Base-by-base conservation (phyloP, 2,888 invertebrate genomes). In the Lithophane semibrunnea region DNA sequence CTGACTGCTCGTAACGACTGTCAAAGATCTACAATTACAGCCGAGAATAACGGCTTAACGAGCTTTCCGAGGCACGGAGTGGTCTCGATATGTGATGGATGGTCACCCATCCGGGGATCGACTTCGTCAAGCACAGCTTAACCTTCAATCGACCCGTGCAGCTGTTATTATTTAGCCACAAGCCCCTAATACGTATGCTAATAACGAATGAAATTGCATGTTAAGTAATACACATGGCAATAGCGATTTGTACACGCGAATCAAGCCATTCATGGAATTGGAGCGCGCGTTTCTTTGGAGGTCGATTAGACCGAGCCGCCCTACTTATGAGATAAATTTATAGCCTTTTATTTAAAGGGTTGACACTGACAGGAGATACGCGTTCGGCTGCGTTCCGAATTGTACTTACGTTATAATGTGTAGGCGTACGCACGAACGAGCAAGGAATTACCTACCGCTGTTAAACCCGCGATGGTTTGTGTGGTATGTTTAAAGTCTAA, bases 261-360 rank as follows among this genome's bases (percentile, higher is more conserved):
- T 80, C 77, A 77, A 81, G 73, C 52, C 82, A 86, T 84, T 86
- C 75, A 73, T 75, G 77, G 75, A 87, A 87, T 82, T 79, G 79
- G 80, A 58, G 72, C 84, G 44, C 73, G 67, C 67, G 58, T 72
- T 74, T 74, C 77, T 82, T 76, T 77, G 73, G 64, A 80, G 79
- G 82, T 76, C 84, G 80, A 82, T 87, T 81, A 81, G 77, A 78
- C 84, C 47, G 73, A 16, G 71, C 73, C 75, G 75, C 47, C 64
- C 77, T 76, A 82, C 80, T 78, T 82, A 70, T 52, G 65, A 71
- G 80, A 86, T 87, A 79, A 85, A 83, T 82, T 87, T 86, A 87
- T 86, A 75, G 80, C 54, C 70, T 69, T 82, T 86, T 73, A 83
- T 87, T 83, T 80, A 77, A 75, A 66, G 75, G 81, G 81, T 84